Conservation (phyloP, 2,113 vertebrate species). For the Lepus europaeus region DNA sequence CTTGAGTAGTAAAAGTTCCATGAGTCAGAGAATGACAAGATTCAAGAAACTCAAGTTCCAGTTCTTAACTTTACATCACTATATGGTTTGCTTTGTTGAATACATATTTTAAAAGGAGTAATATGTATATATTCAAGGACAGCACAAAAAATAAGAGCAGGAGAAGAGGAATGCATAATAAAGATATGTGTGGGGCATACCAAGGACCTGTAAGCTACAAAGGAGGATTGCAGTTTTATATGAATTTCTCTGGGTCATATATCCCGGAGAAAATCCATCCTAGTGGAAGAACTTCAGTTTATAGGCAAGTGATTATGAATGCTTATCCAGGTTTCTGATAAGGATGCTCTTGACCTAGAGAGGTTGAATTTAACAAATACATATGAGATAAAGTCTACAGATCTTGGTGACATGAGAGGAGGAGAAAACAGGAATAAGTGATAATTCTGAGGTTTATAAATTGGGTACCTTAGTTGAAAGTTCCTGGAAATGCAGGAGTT, state of each 20-base stretch:
- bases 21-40: neutral
- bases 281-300: neutral
- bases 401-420: neutral
- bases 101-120: neutral
- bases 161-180: neutral
- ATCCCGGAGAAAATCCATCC: neutral
- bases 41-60: neutral
- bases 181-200: neutral
- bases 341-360: neutral
- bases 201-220: neutral
- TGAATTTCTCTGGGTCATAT: neutral
- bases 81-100: neutral
- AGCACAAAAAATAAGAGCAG: neutral
- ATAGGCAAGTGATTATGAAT: neutral
- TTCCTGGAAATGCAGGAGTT: neutral
- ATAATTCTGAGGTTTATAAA: neutral
- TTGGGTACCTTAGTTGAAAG: neutral
- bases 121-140: neutral
- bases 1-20: neutral
- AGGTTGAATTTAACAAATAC: neutral
- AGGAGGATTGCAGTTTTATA: neutral
- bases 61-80: neutral
- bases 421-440: neutral
- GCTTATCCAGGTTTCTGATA: neutral
- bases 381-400: neutral